phyloP scores from a whole-genome alignment of 2,797 vertebrate genomes.

The Sciurus vulgaris region DNA sequence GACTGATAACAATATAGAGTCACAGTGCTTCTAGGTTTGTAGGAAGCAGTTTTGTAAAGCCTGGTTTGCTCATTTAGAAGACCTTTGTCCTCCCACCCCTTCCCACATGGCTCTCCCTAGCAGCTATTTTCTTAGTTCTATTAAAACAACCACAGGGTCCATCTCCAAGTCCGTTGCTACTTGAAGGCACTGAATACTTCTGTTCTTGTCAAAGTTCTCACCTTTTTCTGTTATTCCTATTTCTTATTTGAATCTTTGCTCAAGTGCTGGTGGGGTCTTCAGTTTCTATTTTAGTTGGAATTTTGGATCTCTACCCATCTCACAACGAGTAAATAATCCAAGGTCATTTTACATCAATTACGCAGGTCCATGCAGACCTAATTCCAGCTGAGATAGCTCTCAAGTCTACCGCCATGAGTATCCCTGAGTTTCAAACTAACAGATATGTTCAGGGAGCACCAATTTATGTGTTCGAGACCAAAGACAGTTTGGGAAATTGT shows the following conservation, averaged over 20 bases:
- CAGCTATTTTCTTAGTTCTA: conserved; percentile 22
- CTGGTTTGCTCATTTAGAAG: conserved; percentile 24
- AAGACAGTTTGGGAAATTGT: conserved; percentile 41
- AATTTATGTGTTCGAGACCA: background rate
- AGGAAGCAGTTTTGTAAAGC: background rate
- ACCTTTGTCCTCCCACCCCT: background rate
- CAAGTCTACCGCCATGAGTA: background rate
- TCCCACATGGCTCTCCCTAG: background rate
- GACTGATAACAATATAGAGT: conserved; percentile 8
- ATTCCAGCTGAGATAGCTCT: background rate
- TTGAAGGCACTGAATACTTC: background rate
- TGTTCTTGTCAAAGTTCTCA: background rate
- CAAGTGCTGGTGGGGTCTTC: background rate
- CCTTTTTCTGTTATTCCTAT: background rate
- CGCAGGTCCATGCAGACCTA: background rate
- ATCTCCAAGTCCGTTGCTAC: background rate
- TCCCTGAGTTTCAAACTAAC: background rate
- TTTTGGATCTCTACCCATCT: background rate
- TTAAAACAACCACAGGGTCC: background rate
- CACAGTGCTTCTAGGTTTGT: conserved; percentile 20
- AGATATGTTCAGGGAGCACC: background rate
- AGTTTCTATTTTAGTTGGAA: background rate
- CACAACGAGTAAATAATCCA: background rate
- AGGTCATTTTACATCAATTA: conserved; percentile 24
- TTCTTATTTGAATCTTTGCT: background rate